A percentile compares a stretch with the other conserved stretches of the same genome.
phyloP scores from a whole-genome alignment of 1,140 invertebrate genomes.

The Saccostrea cuccullata region DNA sequence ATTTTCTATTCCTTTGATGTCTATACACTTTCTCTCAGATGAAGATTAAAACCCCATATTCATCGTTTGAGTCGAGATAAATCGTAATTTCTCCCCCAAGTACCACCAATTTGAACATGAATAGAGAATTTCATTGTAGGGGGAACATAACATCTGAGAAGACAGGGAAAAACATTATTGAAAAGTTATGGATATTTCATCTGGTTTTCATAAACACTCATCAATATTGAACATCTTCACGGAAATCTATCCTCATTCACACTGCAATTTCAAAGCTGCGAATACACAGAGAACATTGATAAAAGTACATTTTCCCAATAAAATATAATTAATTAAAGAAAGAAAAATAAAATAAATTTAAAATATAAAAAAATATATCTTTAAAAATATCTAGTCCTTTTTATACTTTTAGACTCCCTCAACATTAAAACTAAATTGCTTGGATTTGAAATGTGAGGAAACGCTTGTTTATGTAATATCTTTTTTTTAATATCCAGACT shows the following conservation, averaged over 20 bases:
- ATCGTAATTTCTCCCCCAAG: not conserved
- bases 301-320: too few relatives aligned
- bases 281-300: too few relatives aligned
- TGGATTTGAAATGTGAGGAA: not conserved
- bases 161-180: not conserved
- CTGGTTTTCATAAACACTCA: not conserved
- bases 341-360: too few relatives aligned
- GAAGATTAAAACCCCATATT: constrained; percentile 14
- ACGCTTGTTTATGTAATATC: not conserved
- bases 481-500: not conserved
- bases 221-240: not conserved
- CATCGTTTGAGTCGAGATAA: not conserved
- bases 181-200: not conserved
- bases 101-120: constrained; percentile 1
- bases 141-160: not conserved
- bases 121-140: not conserved
- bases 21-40: constrained; percentile 19
- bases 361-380: too few relatives aligned
- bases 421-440: too few relatives aligned
- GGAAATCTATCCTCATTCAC: not conserved
- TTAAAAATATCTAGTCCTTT: too few relatives aligned
- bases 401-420: too few relatives aligned
- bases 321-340: too few relatives aligned
- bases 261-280: not conserved
- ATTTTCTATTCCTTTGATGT: constrained; percentile 23